phyloP scores from a whole-genome alignment of 2,888 invertebrate genomes.

The Taphrorychus bicolor region DNA sequence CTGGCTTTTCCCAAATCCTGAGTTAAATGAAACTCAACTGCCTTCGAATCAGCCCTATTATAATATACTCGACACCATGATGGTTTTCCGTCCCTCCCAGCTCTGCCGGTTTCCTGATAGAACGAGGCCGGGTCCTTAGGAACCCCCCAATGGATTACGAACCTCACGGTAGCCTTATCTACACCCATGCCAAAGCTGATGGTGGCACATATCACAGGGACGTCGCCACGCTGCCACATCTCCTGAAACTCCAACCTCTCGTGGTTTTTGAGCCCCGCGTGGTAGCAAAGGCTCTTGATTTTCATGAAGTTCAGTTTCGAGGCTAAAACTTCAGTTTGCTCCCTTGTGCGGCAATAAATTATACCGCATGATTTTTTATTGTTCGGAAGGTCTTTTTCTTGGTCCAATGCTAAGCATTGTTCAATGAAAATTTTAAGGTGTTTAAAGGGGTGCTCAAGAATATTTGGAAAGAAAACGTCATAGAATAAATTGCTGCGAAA shows the following conservation, averaged over 20 bases:
- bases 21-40: slow-evolving; percentile 80
- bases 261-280: slow-evolving; percentile 81
- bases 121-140: slow-evolving; percentile 95
- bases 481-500: slow-evolving; percentile 94
- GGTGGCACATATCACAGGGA: slow-evolving; percentile 93
- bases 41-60: slow-evolving; percentile 79
- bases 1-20: slow-evolving; percentile 71
- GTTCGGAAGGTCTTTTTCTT: slow-evolving; percentile 58
- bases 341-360: slow-evolving; percentile 61
- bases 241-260: slow-evolving; percentile 84
- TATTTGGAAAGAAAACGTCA: slow-evolving; percentile 90
- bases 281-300: slow-evolving; percentile 83
- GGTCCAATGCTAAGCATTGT: slow-evolving; percentile 69
- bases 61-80: slow-evolving; percentile 94
- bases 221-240: slow-evolving; percentile 89
- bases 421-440: slow-evolving; percentile 80
- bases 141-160: slow-evolving; percentile 96
- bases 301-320: slow-evolving; percentile 75
- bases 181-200: slow-evolving; percentile 99
- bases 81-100: slow-evolving; percentile 91
- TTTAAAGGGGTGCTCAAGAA: slow-evolving; percentile 78
- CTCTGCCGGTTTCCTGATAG: slow-evolving; percentile 96
- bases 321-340: slow-evolving; percentile 87
- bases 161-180: slow-evolving; percentile 93
- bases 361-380: slow-evolving; percentile 50